Percentiles rank a stretch among this genome's conserved stretches.
phyloP scores from a whole-genome alignment of 2,797 vertebrate genomes.

The Sebastolobus altivelis region DNA sequence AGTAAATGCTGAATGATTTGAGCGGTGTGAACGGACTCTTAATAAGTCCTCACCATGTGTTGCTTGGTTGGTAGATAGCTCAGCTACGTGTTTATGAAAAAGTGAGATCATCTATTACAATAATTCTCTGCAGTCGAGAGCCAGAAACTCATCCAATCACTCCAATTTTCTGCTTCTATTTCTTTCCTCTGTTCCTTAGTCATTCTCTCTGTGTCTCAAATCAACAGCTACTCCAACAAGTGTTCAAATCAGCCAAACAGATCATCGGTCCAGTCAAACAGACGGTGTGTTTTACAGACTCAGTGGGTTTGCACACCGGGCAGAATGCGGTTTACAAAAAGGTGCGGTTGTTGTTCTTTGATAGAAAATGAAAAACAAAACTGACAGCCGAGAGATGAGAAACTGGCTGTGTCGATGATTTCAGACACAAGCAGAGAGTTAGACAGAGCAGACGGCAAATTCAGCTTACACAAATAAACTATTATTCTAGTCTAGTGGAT shows the following conservation, averaged over 20 bases:
- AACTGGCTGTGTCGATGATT: no score
- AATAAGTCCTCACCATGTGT: no score
- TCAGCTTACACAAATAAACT: neutral
- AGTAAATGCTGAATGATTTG: no score
- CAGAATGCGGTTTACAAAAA: no score
- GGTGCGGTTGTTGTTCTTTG: neutral
- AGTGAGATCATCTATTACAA: no score
- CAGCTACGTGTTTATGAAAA: no score
- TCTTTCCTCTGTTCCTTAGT: constrained; percentile 4
- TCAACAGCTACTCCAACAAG: constrained; percentile 9
- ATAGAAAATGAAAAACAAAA: neutral
- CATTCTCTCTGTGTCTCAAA: constrained; percentile 1
- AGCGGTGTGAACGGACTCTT: no score
- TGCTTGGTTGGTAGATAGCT: no score
- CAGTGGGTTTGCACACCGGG: neutral
- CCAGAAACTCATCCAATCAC: neutral
- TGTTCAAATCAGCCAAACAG: constrained; percentile 15
- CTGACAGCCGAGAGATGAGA: neutral
- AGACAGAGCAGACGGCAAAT: neutral
- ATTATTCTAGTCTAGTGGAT: neutral
- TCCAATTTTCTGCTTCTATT: constrained; percentile 19
- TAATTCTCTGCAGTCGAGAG: no score
- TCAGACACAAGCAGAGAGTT: neutral
- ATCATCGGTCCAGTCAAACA: neutral
- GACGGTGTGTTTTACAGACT: neutral